Evolutionary conservation across 2,113 vertebrate species (phyloP), one percentile per base, ranked within the genome.

Genomic region (Burhinus oedicnemus): DNA sequence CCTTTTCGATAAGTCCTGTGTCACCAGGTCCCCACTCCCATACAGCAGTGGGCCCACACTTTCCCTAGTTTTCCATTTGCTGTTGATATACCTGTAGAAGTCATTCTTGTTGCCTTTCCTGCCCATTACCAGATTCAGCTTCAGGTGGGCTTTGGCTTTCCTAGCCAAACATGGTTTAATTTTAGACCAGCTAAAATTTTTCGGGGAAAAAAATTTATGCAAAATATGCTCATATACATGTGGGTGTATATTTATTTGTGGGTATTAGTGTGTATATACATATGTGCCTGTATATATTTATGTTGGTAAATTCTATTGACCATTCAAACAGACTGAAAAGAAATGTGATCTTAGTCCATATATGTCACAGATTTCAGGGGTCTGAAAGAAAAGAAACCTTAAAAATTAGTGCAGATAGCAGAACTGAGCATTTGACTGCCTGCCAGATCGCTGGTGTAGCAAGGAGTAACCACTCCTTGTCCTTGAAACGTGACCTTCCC

Each of bases 41-140:
- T 52, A 44, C 44, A 23, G 16, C 29, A 52, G 22, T 0, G 0
- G 12, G 40, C 8, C 26, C 57, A 66, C 45, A 26, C 40, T 60
- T 83, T 17, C 54, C 38, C 12, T 49, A 26, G 12, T 45, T 87
- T 76, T 49, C 25, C 25, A 2, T 72, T 83, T 86, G 10, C 22
- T 86, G 23, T 44, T 1, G 0, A 6, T 44, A 42, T 8, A 83
- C 7, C 13, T 52, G 17, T 44, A 68, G n/a, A 40, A 72, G n/a
- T 72, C 54, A 25, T 80, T n/a, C 45, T 70, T 52, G 20, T 51
- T 55, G 36, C 34, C 27, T 70, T 74, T 57, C 20, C 34, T 85
- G 26, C 6, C 29, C 0, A 0, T 70, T 36, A n/a, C 10, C 70
- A 70, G 36, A 22, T 79, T 85, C 55, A 70, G 11, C 6, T 52